Evolutionary conservation across 2,797 vertebrate species (phyloP).

Genomic region (Columba guinea): DNA sequence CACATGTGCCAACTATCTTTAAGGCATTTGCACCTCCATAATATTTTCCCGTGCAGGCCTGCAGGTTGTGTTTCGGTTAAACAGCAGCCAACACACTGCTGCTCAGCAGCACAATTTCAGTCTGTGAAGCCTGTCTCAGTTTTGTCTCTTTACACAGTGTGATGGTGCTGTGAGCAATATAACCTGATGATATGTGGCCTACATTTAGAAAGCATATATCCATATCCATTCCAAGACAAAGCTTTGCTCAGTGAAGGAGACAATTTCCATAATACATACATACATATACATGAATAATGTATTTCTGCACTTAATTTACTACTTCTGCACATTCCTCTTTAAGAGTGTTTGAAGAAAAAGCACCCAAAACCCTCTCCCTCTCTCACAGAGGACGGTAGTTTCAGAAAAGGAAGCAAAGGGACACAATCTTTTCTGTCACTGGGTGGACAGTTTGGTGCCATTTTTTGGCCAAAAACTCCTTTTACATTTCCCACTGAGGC

Average conservation of each 20-base stretch:
- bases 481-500: neutral
- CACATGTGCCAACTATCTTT: neutral
- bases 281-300: neutral
- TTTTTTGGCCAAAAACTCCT: neutral
- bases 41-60: neutral
- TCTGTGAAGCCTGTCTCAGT: neutral
- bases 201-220: neutral
- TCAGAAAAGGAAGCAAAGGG: neutral
- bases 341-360: neutral
- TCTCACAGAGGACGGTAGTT: neutral
- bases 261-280: neutral
- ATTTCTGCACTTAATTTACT: neutral
- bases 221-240: conserved; percentile 17
- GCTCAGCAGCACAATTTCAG: neutral
- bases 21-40: neutral
- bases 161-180: neutral
- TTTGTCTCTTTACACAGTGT: neutral
- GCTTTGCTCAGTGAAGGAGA: neutral
- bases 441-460: accelerated
- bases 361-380: neutral
- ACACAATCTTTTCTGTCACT: neutral
- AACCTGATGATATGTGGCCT: neutral
- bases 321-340: neutral
- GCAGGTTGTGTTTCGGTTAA: neutral
- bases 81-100: neutral